Base-by-base conservation (phyloP, 1,140 invertebrate genomes). In the Ips nitidus region DNA sequence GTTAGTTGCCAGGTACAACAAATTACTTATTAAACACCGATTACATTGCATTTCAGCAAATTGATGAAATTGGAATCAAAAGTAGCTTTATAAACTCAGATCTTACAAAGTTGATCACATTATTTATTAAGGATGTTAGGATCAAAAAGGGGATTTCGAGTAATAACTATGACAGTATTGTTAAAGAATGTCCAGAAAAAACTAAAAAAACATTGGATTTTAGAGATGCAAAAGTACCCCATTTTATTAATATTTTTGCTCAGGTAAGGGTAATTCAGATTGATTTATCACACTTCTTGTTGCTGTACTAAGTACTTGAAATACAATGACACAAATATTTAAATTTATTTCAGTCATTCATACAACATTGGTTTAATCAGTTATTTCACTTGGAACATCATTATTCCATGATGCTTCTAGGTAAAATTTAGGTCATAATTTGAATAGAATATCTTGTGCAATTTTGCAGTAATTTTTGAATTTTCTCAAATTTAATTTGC, bases 31-130 rank as follows among this genome's bases (percentile, higher is more conserved):
- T 36, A 0, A 2, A 58, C 7, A 55, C 2, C 6, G 6, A 45
- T n/a, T 2, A 22, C 38, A 38, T 57, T 71, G 5, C 36, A 62
- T 76, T 75, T 57, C 58, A 76, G 73, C 70, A 75, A 42, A 71
- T 97, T 70, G 92, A 95, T 75, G 89, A 93, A 80, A 88, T 95
- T 63, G 90, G 91, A 75, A 85, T 96, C 63, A 87, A 91, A 22
- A 96, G 94, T 79, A 95, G 93, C 82, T 90, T 95, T 78, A 87
- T 96, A 63, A 96, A 94, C 79, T 93, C 92, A 5, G 92, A 94
- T 72, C 90, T 93, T 39, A 94, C 91, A 37, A 97, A 96, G 82
- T 81, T 95, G 4, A 79, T 97, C 36, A 92, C 91, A 4, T 86
- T 97, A 41, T 88, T 94, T 39, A 87, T 95, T 72, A 86, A 88